Evolutionary conservation across 1,140 invertebrate genomes (phyloP).

Genomic region (Leptinotarsa defecta): DNA sequence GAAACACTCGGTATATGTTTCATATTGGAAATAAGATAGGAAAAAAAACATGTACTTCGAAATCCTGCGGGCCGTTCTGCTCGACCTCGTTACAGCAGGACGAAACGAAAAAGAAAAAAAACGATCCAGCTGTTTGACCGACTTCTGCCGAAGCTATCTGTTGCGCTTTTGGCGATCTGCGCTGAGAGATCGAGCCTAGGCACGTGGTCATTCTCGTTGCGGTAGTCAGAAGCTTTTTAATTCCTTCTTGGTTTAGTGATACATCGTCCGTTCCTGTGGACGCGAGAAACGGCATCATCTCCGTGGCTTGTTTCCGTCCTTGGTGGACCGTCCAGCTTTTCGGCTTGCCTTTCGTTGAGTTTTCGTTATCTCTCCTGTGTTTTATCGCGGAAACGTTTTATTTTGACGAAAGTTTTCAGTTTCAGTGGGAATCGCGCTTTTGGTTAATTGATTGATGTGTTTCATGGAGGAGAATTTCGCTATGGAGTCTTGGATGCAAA

Average conservation of each 20-base stretch:
- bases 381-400: not conserved
- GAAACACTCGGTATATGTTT: too few species aligned
- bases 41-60: not conserved
- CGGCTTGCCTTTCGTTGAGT: not conserved
- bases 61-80: not conserved
- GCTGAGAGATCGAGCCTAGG: not conserved
- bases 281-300: too few species aligned
- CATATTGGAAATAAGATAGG: too few species aligned
- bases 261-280: not conserved
- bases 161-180: slow-evolving; percentile 3
- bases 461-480: slow-evolving; percentile 5
- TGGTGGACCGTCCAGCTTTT: not conserved
- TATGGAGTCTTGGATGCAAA: slow-evolving; percentile 51
- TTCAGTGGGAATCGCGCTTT: not conserved
- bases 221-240: slow-evolving; percentile 7
- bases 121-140: slow-evolving; percentile 13
- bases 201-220: slow-evolving; percentile 24
- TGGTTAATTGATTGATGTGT: not conserved
- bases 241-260: slow-evolving; percentile 12
- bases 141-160: slow-evolving; percentile 25
- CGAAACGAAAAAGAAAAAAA: slow-evolving; percentile 1
- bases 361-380: slow-evolving; percentile 4
- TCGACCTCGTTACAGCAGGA: slow-evolving; percentile 1
- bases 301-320: too few species aligned
- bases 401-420: not conserved